phyloP scores from a whole-genome alignment of 2,797 vertebrate species.

The Eospalax fontanierii region DNA sequence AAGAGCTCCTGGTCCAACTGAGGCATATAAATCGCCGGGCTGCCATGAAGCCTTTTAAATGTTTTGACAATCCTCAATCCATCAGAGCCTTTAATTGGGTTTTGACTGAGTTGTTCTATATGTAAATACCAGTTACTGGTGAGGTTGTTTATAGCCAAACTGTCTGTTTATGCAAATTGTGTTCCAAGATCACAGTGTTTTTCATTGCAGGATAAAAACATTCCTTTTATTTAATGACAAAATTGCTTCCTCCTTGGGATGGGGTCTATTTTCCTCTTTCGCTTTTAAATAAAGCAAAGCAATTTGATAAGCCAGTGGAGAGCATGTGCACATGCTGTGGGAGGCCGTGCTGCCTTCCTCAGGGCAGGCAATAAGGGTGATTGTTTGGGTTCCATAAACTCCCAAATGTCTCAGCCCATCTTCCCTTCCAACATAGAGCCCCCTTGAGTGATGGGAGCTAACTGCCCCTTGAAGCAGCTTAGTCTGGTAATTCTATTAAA shows the following conservation, averaged over 20 bases:
- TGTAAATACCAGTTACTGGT: slow-evolving; percentile 91
- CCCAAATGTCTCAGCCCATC: not conserved
- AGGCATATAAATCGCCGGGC: slow-evolving; percentile 84
- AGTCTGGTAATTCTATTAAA: not conserved
- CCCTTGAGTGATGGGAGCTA: not conserved
- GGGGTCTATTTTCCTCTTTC: slow-evolving; percentile 73
- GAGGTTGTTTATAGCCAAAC: slow-evolving; percentile 91
- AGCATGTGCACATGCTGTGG: not conserved
- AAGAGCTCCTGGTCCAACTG: slow-evolving; percentile 81
- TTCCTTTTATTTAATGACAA: slow-evolving; percentile 88
- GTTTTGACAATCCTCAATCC: slow-evolving; percentile 88
- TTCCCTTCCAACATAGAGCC: not conserved
- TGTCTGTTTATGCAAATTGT: slow-evolving; percentile 91
- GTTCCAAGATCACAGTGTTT: slow-evolving; percentile 88
- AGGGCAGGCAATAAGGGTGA: not conserved
- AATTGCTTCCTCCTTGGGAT: slow-evolving; percentile 82
- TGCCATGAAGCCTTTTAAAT: slow-evolving; percentile 88
- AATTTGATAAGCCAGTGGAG: not conserved
- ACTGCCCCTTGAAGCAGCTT: not conserved
- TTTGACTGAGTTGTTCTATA: slow-evolving; percentile 91
- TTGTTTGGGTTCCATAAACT: not conserved
- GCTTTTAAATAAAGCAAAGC: slow-evolving; percentile 64
- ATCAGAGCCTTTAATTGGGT: slow-evolving; percentile 90
- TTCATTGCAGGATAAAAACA: slow-evolving; percentile 87
- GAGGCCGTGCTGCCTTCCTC: not conserved